Evolutionary conservation across 2,888 invertebrate genomes (phyloP), one percentile per base, ranked within the genome.

Genomic region (Romanomermis culicivorax): DNA sequence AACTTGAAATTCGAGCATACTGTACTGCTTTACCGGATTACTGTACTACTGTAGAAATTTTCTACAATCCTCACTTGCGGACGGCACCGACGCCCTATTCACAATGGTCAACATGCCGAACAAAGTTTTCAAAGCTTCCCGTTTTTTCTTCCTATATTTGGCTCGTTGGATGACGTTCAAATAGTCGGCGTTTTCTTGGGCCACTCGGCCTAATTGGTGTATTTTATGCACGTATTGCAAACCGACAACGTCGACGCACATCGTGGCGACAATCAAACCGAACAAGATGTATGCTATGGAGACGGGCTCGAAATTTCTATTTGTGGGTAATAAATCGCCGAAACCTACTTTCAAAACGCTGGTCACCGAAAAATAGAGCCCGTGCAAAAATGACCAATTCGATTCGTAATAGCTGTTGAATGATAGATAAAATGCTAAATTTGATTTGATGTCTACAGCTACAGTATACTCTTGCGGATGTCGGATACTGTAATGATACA

Each of bases 241-340:
- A 27, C 56, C 56, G 1, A 51, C 54, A 2, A 45, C 42, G 51
- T 56, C 56, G 3, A 56, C 42, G 48, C 56, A 56, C 56, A 56
- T 56, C 2, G 56, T 56, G 23, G 56, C 27, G 3, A 56, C 20
- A 7, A 42, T 54, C 45, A 56, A 42, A 24, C 56, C 56, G 36
- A 56, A 23, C 11, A 54, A 49, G 23, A 53, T 56, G 51, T 55
- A 55, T 4, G 26, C 20, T 1, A 55, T 3, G 2, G 43, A 42
- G 17, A 51, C 3, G 45, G 43, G 45, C 17, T 29, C 26, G 25
- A 4, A 25, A 17, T 20, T 2, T 11, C 45, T 1, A 2, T 24
- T 36, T 2, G 17, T 14, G 2, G 56, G 56, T n/a, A 53, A 29
- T 7, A 53, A 26, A 29, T 56, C 56, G 26, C 56, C 56, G 26